Base-by-base conservation (phyloP, 2,113 vertebrate genomes). In the Ameiurus melas region DNA sequence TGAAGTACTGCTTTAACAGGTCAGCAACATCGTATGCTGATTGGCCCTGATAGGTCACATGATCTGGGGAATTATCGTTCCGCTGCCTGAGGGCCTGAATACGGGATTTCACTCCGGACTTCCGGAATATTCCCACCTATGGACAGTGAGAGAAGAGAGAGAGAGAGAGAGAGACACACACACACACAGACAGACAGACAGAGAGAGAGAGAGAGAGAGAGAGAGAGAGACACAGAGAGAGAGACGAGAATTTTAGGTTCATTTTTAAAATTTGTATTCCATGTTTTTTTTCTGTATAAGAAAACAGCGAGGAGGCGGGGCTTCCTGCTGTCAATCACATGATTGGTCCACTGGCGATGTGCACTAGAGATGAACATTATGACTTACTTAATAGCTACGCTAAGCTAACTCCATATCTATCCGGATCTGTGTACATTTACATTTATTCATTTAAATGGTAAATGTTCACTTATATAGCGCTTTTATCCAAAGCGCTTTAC, bases 51-150 rank as follows among this genome's bases (percentile, higher is more conserved):
- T 97, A 97, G 88, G 87, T 95, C 73, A 97, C 96, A 0, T 95
- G 91, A 88, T 97, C 96, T 0, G 97, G 96, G 19, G 95, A 96
- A 66, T 77, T 92, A 86, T 97, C 97, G 0, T 97, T 97, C 95
- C 96, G 95, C 89, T 96, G 96, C 64, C 96, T 92, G 22, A 97
- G 94, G 0, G 89, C 94, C 94, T 97, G 96, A 89, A 97, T 97
- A 43, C 97, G 95, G 3, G 97, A 97, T 93, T 97, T 97, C 87
- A 97, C 97, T 0, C 97, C 97, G 0, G 96, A 97, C 86, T 97
- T 97, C 4, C 96, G 94, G 93, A 97, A 97, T 86, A 97, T 96
- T 89, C 97, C 97, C 14, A 97, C 96, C 97, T 97, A 89, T 39
- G n/a, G 57, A 58, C 64, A 71, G 62, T 39, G 8, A 77, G 3